Conservation (phyloP, 2,797 vertebrate genomes). For the Propithecus perrieri region DNA sequence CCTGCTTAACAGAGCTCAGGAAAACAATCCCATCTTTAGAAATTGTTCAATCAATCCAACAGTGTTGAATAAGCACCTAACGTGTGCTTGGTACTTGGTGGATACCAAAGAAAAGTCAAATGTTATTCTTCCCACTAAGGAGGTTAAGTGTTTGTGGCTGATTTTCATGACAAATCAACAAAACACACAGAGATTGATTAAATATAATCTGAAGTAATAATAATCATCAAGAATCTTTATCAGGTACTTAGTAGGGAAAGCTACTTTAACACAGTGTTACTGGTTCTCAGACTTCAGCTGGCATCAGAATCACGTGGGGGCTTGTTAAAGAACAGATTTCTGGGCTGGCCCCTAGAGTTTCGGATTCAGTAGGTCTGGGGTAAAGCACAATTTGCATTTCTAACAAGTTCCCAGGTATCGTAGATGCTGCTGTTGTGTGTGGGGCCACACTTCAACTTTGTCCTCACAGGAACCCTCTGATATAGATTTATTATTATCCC, state of each 20-base stretch:
- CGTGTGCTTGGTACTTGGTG: not conserved
- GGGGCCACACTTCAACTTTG: not conserved
- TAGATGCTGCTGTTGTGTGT: not conserved
- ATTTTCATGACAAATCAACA: slow-evolving; percentile 14
- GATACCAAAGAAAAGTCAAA: not conserved
- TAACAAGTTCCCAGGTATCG: not conserved
- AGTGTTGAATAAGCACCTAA: not conserved
- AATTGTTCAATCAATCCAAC: not conserved
- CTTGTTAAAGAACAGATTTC: not conserved
- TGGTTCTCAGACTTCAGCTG: not conserved
- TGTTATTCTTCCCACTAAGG: not conserved
- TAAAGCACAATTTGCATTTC: not conserved
- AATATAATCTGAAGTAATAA: not conserved
- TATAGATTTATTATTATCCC: not conserved
- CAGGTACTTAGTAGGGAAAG: not conserved
- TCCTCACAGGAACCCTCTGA: not conserved
- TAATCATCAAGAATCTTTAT: not conserved
- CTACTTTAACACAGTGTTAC: not conserved
- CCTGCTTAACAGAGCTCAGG: not conserved
- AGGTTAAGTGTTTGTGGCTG: not conserved
- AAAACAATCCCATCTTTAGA: not conserved
- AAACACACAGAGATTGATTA: not conserved
- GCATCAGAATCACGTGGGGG: not conserved
- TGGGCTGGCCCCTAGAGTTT: not conserved
- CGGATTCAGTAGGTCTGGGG: not conserved